Evolutionary conservation across 2,113 vertebrate genomes (phyloP).

Genomic region (Astur gentilis): DNA sequence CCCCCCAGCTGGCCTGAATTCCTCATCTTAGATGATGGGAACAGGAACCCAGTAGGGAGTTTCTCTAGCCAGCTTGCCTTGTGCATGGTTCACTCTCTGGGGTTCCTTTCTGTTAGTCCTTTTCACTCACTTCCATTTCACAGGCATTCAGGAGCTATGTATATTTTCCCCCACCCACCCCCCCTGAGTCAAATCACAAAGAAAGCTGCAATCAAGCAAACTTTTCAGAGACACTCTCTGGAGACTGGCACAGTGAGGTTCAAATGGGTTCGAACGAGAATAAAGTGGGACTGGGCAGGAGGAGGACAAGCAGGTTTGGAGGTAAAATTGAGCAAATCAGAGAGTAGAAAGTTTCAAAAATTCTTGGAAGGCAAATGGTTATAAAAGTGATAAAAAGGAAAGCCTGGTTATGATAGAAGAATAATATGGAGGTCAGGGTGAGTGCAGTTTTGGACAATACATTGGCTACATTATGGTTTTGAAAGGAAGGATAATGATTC

Average conservation of each 20-base stretch:
- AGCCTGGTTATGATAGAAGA: constrained; percentile 6
- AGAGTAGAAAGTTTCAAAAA: constrained; percentile 8
- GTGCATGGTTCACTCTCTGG: background rate
- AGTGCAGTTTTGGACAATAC: constrained; percentile 41
- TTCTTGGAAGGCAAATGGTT: constrained; percentile 46
- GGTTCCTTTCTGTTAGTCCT: constrained; percentile 35
- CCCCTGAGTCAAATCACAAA: background rate
- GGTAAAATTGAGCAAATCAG: background rate
- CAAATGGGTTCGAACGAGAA: constrained; percentile 6
- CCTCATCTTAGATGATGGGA: background rate
- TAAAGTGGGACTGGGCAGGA: constrained; percentile 27
- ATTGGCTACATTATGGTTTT: background rate
- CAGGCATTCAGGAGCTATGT: constrained; percentile 10
- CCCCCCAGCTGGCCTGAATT: background rate
- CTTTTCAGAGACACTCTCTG: background rate
- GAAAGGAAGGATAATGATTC: constrained; percentile 46
- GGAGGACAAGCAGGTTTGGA: constrained; percentile 26
- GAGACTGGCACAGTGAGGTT: background rate
- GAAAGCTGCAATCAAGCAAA: constrained; percentile 48
- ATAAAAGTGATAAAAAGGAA: constrained; percentile 15
- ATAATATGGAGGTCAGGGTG: constrained; percentile 17
- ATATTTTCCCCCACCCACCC: background rate
- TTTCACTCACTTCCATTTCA: constrained; percentile 51
- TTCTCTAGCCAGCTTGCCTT: constrained; percentile 27
- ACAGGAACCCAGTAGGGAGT: constrained; percentile 23